A percentile compares a stretch with the other conserved stretches of the same genome.
phyloP scores from a whole-genome alignment of 2,797 vertebrate genomes.

The Sciaenops ocellatus region DNA sequence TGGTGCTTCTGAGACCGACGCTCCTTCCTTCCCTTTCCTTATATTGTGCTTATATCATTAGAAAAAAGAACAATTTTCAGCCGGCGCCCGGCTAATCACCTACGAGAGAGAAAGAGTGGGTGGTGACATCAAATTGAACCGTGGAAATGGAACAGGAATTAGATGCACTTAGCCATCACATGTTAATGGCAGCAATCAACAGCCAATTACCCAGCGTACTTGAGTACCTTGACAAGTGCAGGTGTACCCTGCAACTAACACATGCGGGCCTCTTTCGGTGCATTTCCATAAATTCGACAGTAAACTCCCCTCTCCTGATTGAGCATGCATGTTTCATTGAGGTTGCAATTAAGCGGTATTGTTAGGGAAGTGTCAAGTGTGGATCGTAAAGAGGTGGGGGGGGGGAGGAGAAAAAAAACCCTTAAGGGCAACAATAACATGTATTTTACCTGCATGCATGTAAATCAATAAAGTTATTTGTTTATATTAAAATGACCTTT shows the following conservation, averaged over 20 bases:
- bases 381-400: slow-evolving; percentile 18
- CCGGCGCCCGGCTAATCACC: slow-evolving; percentile 78
- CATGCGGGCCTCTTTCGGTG: slow-evolving; percentile 56
- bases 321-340: slow-evolving; percentile 62
- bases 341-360: slow-evolving; percentile 78
- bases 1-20: slow-evolving; percentile 48
- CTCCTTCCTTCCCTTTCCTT: slow-evolving; percentile 46
- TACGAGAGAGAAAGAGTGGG: slow-evolving; percentile 80
- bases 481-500: slow-evolving; percentile 55
- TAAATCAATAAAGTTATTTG: slow-evolving; percentile 67
- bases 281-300: slow-evolving; percentile 81
- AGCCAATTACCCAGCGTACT: slow-evolving; percentile 83
- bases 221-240: slow-evolving; percentile 85
- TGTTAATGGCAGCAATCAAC: slow-evolving; percentile 88
- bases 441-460: slow-evolving; percentile 59
- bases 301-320: slow-evolving; percentile 72
- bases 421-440: slow-evolving; percentile 61
- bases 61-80: slow-evolving; percentile 76
- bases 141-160: slow-evolving; percentile 85
- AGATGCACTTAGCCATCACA: slow-evolving; percentile 85
- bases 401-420: slow-evolving; percentile 16
- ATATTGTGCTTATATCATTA: slow-evolving; percentile 78
- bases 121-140: slow-evolving; percentile 83
- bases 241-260: slow-evolving; percentile 79
- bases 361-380: slow-evolving; percentile 71